Evolutionary conservation across 2,797 vertebrate species (phyloP), one percentile per base, ranked within the genome.

Genomic region (Myotis findleyi): DNA sequence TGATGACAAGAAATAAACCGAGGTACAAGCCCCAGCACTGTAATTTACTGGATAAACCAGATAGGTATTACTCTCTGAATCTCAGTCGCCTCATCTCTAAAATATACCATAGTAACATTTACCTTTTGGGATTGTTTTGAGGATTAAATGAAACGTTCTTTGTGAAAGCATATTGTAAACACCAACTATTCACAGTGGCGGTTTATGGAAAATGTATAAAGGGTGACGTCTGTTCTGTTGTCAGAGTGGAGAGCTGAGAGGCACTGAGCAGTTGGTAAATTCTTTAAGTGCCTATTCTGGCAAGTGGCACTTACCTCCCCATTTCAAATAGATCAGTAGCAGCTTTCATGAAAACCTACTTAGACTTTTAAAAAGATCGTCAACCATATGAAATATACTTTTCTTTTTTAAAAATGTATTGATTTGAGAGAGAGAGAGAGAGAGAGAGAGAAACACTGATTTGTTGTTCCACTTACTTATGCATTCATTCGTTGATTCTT

Each of bases 331-430:
- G 86, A 21, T 33, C 66, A 8, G 23, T 8, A 21, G 27, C 27
- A 25, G 72, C 59, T 85, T 59, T 84, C 66, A 14, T 77, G 77
- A 87, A 96, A 84, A 82, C 47, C 27, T 41, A 66, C 49, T 84
- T 79, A 17, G 20, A 66, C 36, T 72, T 51, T 81, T 64, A 49
- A n/a, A 64, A 25, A 71, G 59, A 38, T 41, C 13, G 66, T 25
- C 77, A 69, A 20, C 25, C 47, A 59, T 41, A 71, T 47, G 38
- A 59, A 66, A 94, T 36, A 53, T 27, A 53, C 21, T 82, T 94
- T 82, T 81, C 30, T 64, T 64, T 64, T n/a, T n/a, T 0, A 27
- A 59, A 59, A 2, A 59, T 30, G 25, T 59, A 30, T 59, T 59
- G 25, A 59, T 59, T 27, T 59, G 57, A 57, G 55, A 57, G 55